Conservation (phyloP, 2,113 vertebrate genomes). For the Catharus minimus region DNA sequence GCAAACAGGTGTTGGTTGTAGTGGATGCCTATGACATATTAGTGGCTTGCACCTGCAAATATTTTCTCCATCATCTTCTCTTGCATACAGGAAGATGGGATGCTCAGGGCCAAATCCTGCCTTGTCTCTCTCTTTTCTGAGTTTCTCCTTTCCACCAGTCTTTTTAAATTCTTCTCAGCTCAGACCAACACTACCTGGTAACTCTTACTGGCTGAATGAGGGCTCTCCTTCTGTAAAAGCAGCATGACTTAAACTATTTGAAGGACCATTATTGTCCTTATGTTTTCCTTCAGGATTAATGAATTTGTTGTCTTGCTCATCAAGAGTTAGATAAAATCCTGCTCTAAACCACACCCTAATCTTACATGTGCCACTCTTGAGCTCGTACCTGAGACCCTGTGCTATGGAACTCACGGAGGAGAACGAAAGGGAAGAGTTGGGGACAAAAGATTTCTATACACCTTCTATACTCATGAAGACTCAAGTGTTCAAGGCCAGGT, state of each 20-base stretch:
- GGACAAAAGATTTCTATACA: neutral
- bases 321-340: neutral
- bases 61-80: neutral
- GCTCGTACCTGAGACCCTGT: neutral
- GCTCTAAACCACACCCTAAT: neutral
- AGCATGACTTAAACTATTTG: neutral
- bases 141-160: neutral
- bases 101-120: neutral
- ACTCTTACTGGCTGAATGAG: neutral
- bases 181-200: neutral
- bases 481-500: neutral
- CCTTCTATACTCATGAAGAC: neutral
- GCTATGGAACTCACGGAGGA: neutral
- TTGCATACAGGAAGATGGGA: neutral
- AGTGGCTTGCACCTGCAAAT: neutral
- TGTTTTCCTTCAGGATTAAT: neutral
- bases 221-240: neutral
- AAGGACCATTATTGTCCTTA: neutral
- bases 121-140: neutral
- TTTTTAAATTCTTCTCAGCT: neutral
- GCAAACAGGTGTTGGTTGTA: fast-evolving
- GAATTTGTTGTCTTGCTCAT: neutral
- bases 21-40: fast-evolving
- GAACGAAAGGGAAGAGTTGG: fast-evolving
- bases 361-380: neutral